Conservation (phyloP, 2,797 vertebrate genomes). For the Neopelma chrysocephalum region DNA sequence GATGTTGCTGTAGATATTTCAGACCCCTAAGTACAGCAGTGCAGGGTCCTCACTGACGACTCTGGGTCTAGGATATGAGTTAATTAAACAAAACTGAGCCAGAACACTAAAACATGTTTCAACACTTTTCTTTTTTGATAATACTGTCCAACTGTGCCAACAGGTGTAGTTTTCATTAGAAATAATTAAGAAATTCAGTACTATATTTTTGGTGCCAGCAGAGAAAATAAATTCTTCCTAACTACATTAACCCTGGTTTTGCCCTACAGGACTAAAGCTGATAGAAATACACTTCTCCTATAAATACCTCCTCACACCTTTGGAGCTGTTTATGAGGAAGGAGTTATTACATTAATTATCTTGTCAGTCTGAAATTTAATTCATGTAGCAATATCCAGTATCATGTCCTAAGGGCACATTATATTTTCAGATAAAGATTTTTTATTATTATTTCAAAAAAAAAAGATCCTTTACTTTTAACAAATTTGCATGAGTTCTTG, state of each 20-base stretch:
- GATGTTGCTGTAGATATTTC: not conserved
- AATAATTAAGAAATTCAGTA: not conserved
- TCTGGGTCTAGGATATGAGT: not conserved
- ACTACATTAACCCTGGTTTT: not conserved
- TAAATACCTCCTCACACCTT: not conserved
- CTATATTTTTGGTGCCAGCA: not conserved
- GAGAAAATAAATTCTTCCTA: constrained; percentile 3
- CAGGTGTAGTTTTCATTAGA: not conserved
- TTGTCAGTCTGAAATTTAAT: constrained; percentile 54
- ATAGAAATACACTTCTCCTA: constrained; percentile 5
- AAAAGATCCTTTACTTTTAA: not conserved
- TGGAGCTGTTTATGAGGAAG: constrained; percentile 24
- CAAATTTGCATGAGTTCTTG: not conserved
- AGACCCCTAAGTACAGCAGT: not conserved
- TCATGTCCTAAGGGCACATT: not conserved
- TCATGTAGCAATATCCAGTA: constrained; percentile 5
- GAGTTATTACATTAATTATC: constrained; percentile 47
- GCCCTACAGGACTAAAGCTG: not conserved
- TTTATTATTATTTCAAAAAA: not conserved
- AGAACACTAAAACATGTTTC: not conserved
- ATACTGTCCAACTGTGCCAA: not conserved
- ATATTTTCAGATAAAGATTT: not conserved
- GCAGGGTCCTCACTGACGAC: not conserved
- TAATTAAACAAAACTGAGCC: not conserved
- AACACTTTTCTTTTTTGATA: not conserved